Evolutionary conservation across 2,113 vertebrate species (phyloP).

Genomic region (Asarcornis scutulata): DNA sequence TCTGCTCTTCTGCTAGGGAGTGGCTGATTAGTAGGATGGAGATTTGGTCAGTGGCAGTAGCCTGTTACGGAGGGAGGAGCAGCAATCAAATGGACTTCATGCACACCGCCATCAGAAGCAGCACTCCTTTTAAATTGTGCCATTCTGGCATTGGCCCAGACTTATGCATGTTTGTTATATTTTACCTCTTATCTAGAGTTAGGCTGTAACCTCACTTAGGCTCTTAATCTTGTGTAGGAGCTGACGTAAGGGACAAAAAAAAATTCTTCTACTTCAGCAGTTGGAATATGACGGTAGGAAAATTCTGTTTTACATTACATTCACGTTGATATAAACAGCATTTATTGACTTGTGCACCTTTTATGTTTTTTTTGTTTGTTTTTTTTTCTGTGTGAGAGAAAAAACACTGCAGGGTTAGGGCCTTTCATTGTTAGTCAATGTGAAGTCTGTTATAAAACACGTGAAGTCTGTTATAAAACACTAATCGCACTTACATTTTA

Average conservation of each 20-base stretch:
- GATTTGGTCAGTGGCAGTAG: not conserved
- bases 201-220: not conserved
- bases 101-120: not conserved
- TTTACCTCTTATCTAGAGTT: not conserved
- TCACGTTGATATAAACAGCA: not conserved
- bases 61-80: not conserved
- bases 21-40: not conserved
- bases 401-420: not conserved
- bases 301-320: not conserved
- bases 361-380: not conserved
- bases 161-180: not conserved
- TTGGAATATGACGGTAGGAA: not conserved
- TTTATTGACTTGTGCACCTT: not conserved
- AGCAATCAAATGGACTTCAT: not conserved
- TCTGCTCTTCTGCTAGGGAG: not conserved
- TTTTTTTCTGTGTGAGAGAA: not conserved
- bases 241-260: not conserved
- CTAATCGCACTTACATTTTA: not conserved
- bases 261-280: not conserved
- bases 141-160: not conserved
- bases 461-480: not conserved
- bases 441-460: not conserved
- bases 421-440: not conserved
- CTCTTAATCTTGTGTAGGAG: not conserved
- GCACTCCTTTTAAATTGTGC: not conserved